Evolutionary conservation across 2,888 invertebrate genomes (phyloP).

Genomic region (Caenorhabditis imperialis): DNA sequence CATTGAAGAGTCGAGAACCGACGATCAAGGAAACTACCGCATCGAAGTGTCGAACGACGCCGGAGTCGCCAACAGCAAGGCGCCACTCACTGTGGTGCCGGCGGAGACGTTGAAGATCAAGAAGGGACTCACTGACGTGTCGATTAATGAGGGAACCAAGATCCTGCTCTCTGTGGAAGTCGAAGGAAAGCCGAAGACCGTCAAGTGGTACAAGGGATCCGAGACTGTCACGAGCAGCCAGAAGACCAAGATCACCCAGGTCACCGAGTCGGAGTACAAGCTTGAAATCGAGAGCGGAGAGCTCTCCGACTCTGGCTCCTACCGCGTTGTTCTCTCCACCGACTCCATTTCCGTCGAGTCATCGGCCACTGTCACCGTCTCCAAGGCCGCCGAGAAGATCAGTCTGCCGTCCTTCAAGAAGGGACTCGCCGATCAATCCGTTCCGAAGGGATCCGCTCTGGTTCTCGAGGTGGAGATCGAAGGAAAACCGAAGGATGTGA

Average conservation of each 20-base stretch:
- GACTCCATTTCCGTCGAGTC: slow-evolving; percentile 72
- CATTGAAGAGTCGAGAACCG: slow-evolving; percentile 78
- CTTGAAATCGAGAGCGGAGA: slow-evolving; percentile 64
- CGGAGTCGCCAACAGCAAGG: slow-evolving; percentile 80
- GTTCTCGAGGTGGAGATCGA: slow-evolving; percentile 73
- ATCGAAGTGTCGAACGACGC: slow-evolving; percentile 88
- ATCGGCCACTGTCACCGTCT: slow-evolving; percentile 78
- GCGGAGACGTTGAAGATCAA: slow-evolving; percentile 59
- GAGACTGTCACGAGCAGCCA: slow-evolving; percentile 86
- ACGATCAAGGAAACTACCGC: slow-evolving; percentile 84
- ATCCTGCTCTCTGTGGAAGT: slow-evolving; percentile 83
- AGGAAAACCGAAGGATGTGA: slow-evolving; percentile 83
- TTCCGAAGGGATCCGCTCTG: slow-evolving; percentile 70
- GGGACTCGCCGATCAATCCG: slow-evolving; percentile 76
- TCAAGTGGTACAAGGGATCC: slow-evolving; percentile 97
- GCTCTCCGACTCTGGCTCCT: slow-evolving; percentile 61
- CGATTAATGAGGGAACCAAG: slow-evolving; percentile 66
- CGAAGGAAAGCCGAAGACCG: slow-evolving; percentile 89
- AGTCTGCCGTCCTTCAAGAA: slow-evolving; percentile 67
- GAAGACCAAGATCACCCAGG: slow-evolving; percentile 63
- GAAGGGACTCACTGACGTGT: slow-evolving; percentile 77
- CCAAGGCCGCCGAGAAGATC: slow-evolving; percentile 92
- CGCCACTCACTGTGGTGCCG: slow-evolving; percentile 69
- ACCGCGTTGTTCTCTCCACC: slow-evolving; percentile 72
- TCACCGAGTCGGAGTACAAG: slow-evolving; percentile 69